These are phyloP conservation scores for Mya arenaria DNA, from an alignment of 1,140 invertebrate species.

Conservation along the genomic window DNA sequence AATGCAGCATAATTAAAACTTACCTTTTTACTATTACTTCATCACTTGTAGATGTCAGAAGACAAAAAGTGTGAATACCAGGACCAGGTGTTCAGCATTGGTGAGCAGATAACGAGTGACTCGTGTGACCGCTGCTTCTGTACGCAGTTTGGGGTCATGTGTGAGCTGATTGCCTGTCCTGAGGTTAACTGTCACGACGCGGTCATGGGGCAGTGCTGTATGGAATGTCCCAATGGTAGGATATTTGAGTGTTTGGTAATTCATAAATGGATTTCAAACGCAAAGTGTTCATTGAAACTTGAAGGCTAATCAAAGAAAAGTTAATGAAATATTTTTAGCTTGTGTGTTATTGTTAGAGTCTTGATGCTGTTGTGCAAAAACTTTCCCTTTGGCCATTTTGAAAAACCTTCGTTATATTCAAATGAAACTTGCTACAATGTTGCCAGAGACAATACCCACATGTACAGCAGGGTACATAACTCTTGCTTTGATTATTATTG, in stretches of 20 bases:
- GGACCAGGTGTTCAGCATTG: background rate
- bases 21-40: too few relatives aligned
- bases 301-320: background rate
- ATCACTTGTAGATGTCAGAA: too few relatives aligned
- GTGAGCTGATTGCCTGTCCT: slow-evolving; percentile 18
- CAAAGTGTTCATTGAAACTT: background rate
- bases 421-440: too few relatives aligned
- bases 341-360: too few relatives aligned
- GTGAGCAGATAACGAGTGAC: slow-evolving; percentile 27
- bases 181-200: slow-evolving; percentile 7
- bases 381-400: too few relatives aligned
- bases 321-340: background rate
- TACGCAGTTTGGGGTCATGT: slow-evolving; percentile 34
- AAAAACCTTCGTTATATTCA: too few relatives aligned
- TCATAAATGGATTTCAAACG: background rate
- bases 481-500: too few relatives aligned
- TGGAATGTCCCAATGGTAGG: slow-evolving; percentile 37
- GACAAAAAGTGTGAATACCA: too few relatives aligned
- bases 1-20: too few relatives aligned
- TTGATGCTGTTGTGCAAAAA: too few relatives aligned
- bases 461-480: too few relatives aligned
- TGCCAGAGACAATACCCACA: too few relatives aligned
- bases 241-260: background rate
- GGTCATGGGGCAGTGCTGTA: slow-evolving; percentile 35
- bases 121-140: slow-evolving; percentile 33